Evolutionary conservation across 2,888 invertebrate genomes (phyloP).

Genomic region (Chalcis sispes): DNA sequence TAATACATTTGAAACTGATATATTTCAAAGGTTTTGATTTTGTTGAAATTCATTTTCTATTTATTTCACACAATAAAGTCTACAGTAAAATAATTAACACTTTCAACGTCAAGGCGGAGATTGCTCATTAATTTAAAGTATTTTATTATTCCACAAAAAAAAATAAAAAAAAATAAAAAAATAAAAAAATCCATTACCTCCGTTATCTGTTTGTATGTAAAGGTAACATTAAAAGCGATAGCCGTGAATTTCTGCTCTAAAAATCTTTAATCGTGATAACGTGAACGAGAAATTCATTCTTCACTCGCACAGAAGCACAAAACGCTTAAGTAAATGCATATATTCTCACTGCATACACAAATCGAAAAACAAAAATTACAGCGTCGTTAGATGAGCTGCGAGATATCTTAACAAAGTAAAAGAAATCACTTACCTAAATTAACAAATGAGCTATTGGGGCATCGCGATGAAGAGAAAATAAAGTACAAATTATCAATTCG

Average conservation of each 20-base stretch:
- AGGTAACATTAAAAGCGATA: conserved; percentile 16
- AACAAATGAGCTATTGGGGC: too few relatives aligned
- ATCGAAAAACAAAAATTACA: background rate
- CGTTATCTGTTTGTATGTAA: background rate
- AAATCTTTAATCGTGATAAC: conserved; percentile 20
- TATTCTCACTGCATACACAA: background rate
- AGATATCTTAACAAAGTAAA: background rate
- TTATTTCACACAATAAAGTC: background rate
- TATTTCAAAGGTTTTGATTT: too few relatives aligned
- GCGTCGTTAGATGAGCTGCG: background rate
- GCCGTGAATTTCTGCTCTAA: conserved; percentile 15
- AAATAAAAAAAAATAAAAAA: conserved; percentile 18
- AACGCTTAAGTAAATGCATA: too few relatives aligned
- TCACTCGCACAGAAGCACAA: background rate
- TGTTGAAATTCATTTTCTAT: background rate
- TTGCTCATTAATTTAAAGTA: conserved; percentile 1
- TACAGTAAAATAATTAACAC: conserved; percentile 9
- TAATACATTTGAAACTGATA: too few relatives aligned
- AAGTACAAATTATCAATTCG: background rate
- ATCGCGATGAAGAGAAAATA: too few relatives aligned
- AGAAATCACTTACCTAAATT: background rate
- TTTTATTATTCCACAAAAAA: conserved; percentile 13
- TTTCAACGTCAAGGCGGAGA: background rate
- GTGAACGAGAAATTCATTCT: background rate
- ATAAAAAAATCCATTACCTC: conserved; percentile 13